Evolutionary conservation across 2,888 invertebrate genomes (phyloP).

Genomic region (Hedychridium roseum): DNA sequence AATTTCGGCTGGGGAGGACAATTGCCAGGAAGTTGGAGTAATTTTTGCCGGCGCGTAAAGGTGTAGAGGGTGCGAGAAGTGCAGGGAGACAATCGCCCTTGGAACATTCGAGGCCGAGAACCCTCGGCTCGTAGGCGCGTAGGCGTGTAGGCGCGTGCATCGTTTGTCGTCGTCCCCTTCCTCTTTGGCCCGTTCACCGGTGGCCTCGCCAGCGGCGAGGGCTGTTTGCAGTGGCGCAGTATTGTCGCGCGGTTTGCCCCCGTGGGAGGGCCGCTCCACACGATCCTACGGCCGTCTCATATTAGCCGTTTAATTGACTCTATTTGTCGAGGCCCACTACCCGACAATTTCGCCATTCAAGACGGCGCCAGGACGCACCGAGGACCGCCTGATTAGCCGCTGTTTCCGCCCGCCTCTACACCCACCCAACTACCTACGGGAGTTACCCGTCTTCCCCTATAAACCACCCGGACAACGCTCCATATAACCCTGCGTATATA

Average conservation of each 20-base stretch:
- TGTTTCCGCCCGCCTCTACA: too few relatives aligned
- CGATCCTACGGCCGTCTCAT: slow-evolving; percentile 43
- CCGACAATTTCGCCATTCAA: slow-evolving; percentile 33
- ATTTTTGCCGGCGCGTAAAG: too few relatives aligned
- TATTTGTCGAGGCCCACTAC: slow-evolving; percentile 42
- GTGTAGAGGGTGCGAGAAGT: slow-evolving; percentile 1
- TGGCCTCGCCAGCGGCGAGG: too few relatives aligned
- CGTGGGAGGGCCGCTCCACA: slow-evolving; percentile 37
- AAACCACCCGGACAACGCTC: too few relatives aligned
- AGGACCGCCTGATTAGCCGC: too few relatives aligned
- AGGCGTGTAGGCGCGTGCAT: slow-evolving; percentile 27
- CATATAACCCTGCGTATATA: too few relatives aligned
- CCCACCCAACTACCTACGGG: too few relatives aligned
- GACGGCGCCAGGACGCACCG: too few relatives aligned
- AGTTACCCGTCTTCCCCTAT: too few relatives aligned
- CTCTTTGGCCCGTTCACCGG: too few relatives aligned
- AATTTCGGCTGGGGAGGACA: too few relatives aligned
- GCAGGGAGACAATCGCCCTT: not conserved
- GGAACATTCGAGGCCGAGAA: slow-evolving; percentile 1
- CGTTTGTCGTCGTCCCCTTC: slow-evolving; percentile 46
- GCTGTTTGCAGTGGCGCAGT: slow-evolving; percentile 39
- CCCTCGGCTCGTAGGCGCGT: slow-evolving; percentile 8
- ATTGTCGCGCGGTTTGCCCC: slow-evolving; percentile 39
- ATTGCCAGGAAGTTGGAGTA: too few relatives aligned
- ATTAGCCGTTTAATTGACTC: slow-evolving; percentile 51